phyloP scores from a whole-genome alignment of 2,888 invertebrate genomes.

The Thecophora atra region DNA sequence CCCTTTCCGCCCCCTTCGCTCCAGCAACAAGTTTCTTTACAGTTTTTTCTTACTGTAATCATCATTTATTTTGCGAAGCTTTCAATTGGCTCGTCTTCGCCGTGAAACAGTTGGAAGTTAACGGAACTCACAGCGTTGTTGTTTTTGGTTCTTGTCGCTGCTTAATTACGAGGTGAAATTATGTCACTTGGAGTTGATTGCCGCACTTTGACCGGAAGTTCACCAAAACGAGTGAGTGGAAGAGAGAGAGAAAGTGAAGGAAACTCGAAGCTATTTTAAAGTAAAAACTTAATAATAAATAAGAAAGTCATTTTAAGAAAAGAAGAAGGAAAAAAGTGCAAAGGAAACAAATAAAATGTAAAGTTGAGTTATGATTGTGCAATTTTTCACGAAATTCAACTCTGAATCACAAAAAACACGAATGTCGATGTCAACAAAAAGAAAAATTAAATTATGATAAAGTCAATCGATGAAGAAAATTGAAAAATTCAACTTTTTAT shows the following conservation, averaged over 20 bases:
- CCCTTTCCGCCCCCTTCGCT: no score
- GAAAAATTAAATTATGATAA: background rate
- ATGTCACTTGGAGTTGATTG: background rate
- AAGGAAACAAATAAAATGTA: background rate
- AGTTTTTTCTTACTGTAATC: background rate
- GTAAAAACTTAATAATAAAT: background rate
- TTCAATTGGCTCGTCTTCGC: background rate
- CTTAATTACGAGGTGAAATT: background rate
- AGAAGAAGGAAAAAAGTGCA: no score
- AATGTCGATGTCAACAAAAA: background rate
- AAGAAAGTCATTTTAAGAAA: no score
- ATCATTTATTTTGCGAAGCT: background rate
- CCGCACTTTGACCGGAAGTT: conserved; percentile 12
- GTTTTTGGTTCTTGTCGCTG: background rate
- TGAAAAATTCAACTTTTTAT: no score
- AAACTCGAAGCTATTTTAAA: background rate
- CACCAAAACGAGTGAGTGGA: background rate
- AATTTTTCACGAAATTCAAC: background rate
- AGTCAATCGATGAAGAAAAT: background rate
- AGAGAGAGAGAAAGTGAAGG: no score
- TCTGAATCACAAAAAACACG: background rate
- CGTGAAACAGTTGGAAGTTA: background rate
- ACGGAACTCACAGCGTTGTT: background rate
- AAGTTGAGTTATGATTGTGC: background rate
- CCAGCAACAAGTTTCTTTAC: background rate